phyloP scores from a whole-genome alignment of 2,888 invertebrate genomes.

The Folsomia manolachei region DNA sequence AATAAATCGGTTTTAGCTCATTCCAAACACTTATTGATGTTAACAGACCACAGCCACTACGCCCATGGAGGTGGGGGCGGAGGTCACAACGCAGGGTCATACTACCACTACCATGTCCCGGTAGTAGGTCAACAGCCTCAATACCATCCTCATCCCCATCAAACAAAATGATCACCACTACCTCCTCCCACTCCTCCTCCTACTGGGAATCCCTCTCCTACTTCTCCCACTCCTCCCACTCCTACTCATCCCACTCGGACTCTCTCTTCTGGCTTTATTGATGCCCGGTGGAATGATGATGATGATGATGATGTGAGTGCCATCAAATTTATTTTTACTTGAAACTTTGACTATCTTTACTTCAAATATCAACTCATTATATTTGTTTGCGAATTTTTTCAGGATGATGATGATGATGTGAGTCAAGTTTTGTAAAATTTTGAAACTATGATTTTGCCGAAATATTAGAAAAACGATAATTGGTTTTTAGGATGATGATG shows the following conservation, averaged over 20 bases:
- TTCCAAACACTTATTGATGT: too few species aligned
- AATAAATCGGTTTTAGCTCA: neutral
- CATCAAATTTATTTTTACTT: neutral
- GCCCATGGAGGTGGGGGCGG: slow-evolving; percentile 9
- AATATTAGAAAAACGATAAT: slow-evolving; percentile 12
- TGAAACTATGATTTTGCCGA: too few species aligned
- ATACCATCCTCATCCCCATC: slow-evolving; percentile 37
- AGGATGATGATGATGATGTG: slow-evolving; percentile 37
- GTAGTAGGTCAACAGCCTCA: slow-evolving; percentile 48
- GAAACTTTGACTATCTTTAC: neutral
- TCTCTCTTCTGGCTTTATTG: slow-evolving; percentile 44
- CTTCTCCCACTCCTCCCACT: slow-evolving; percentile 43
- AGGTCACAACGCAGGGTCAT: slow-evolving; percentile 45
- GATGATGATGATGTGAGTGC: slow-evolving; percentile 14
- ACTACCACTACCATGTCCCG: slow-evolving; percentile 50
- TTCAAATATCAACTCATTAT: neutral
- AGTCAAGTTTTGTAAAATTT: too few species aligned
- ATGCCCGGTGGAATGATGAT: slow-evolving; percentile 44
- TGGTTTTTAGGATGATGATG: slow-evolving; percentile 37
- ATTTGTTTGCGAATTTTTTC: neutral
- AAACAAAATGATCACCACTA: slow-evolving; percentile 27
- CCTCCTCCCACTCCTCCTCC: slow-evolving; percentile 37
- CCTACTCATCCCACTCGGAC: slow-evolving; percentile 43
- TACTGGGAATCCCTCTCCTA: slow-evolving; percentile 42
- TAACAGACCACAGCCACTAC: slow-evolving; percentile 14